Evolutionary conservation across 2,797 vertebrate genomes (phyloP), one percentile per base, ranked within the genome.

Genomic region (Nannoperca obscura): DNA sequence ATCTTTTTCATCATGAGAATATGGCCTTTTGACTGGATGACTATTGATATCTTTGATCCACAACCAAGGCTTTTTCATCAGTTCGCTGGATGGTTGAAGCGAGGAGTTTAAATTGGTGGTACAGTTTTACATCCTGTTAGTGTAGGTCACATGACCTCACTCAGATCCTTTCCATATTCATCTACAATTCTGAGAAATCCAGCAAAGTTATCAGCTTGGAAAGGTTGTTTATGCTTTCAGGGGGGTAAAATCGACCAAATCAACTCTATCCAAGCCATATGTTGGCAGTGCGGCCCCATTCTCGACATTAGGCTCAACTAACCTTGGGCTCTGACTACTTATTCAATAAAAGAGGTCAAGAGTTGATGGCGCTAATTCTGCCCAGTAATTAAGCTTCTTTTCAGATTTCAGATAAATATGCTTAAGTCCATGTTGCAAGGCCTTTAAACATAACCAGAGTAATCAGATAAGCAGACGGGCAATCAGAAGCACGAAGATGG

Each of bases 281-380:
- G 89, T 91, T 69, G 63, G 78, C 77, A 68, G 71, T 17, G 53
- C 36, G 71, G 69, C 4, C 73, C 49, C 71, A 52, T 71, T 83
- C 72, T 88, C 32, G 5, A 78, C 71, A 80, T 78, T 62, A 85
- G 78, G 63, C 79, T 88, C 69, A 76, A 60, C 87, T 87, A 86
- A 88, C 74, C 76, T 74, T 87, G 70, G 61, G 68, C 86, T 79
- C 76, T 49, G 71, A 80, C 86, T 79, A 70, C 82, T 87, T 88
- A 91, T 88, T 90, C 74, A 88, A 62, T 92, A 90, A 75, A 77
- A 55, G 80, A 80, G 88, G 88, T 91, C 89, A 90, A 91, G 88
- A 89, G 89, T 86, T 85, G 80, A 90, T 83, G 62, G 71, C 19
- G 62, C 69, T 83, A 84, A 90, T 87, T 91, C 66, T 83, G 58